Conservation (phyloP, 2,888 invertebrate species). For the Temnothorax unifasciatus region DNA sequence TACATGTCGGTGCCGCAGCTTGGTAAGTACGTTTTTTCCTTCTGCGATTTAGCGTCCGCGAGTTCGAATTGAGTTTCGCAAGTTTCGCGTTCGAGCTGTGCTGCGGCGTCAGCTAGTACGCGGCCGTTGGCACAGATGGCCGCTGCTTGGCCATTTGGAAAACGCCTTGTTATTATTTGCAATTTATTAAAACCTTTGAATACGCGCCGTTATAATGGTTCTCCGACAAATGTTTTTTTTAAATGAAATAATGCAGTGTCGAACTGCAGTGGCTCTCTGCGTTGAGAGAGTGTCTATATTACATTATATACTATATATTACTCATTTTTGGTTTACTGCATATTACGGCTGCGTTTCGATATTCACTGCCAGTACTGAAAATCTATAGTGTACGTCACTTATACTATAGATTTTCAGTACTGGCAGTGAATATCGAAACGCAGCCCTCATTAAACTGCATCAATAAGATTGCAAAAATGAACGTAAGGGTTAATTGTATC, state of each 20-base stretch:
- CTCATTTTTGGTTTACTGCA: too few species aligned
- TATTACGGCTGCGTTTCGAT: too few species aligned
- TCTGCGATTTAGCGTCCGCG: conserved; percentile 29
- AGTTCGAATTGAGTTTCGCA: not conserved
- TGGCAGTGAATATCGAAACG: too few species aligned
- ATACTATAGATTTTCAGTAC: too few species aligned
- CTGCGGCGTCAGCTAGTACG: conserved; percentile 46
- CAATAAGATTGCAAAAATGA: too few species aligned
- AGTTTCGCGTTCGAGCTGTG: not conserved
- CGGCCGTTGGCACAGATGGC: conserved; percentile 61
- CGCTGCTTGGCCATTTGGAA: conserved; percentile 13
- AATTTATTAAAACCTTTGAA: not conserved
- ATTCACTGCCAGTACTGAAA: too few species aligned
- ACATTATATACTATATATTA: not conserved
- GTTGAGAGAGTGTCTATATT: too few species aligned
- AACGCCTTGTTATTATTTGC: not conserved
- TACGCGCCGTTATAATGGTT: not conserved
- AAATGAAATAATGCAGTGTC: not conserved
- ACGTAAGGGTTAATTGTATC: too few species aligned
- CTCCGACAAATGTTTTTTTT: not conserved
- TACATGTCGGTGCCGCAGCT: conserved; percentile 93
- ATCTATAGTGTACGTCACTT: too few species aligned
- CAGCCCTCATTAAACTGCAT: too few species aligned
- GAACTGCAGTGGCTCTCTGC: too few species aligned
- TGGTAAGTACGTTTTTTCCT: conserved; percentile 85